Conservation (phyloP, 2,888 invertebrate species). For the Leptinotarsa haldemani region DNA sequence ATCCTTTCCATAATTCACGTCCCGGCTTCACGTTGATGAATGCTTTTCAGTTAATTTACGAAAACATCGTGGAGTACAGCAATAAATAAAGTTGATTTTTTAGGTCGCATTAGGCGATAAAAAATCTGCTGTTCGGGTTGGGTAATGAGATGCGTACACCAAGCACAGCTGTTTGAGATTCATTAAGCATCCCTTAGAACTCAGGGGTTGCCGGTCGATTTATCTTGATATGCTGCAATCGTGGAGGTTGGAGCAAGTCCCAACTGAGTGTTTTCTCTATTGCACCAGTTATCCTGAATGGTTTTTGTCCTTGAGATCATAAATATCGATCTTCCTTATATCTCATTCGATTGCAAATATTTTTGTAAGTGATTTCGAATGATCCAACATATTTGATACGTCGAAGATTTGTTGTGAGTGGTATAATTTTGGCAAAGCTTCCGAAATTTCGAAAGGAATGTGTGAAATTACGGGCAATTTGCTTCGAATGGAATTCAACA, state of each 20-base stretch:
- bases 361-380: not conserved
- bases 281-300: not conserved
- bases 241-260: not conserved
- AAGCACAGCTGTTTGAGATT: constrained; percentile 30
- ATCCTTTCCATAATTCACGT: constrained; percentile 39
- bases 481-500: no score
- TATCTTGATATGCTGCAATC: constrained; percentile 14
- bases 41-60: constrained; percentile 48
- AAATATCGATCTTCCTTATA: not conserved
- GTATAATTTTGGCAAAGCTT: no score
- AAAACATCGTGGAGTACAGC: constrained; percentile 51
- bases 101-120: constrained; percentile 55
- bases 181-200: constrained; percentile 18
- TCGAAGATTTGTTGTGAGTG: no score
- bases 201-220: not conserved
- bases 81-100: constrained; percentile 56
- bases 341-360: not conserved
- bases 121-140: constrained; percentile 50
- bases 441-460: no score
- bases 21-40: constrained; percentile 38
- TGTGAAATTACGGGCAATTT: no score
- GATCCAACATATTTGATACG: no score
- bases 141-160: constrained; percentile 48
- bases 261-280: constrained; percentile 1
- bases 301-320: not conserved